Evolutionary conservation across 2,888 invertebrate genomes (phyloP), one percentile per base, ranked within the genome.

Genomic region (Melanophora roralis): DNA sequence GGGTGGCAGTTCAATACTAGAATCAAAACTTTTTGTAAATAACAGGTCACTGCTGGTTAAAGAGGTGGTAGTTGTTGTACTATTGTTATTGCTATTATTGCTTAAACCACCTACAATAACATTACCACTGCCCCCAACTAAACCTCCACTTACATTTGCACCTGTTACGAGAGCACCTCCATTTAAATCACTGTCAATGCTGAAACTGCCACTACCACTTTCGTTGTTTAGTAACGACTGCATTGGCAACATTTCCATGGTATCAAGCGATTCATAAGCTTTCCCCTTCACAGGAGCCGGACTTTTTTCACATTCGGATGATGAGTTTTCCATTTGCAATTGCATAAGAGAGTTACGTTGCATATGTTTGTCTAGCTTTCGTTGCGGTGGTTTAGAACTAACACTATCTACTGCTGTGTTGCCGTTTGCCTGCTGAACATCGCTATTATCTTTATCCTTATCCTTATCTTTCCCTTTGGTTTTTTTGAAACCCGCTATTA

Each of bases 401-500:
- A 27, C 6, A 67, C 45, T 73, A 23, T 80, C 80, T 59, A 62
- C 27, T 8, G 65, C 32, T 7, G 60, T 19, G 55, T 74, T 80
- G 34, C 74, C 69, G 45, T 84, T 83, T 34, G 84, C 84, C 43
- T 82, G 80, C 59, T 80, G 72, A 40, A 43, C 76, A 36, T 81
- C 82, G 14, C 83, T 84, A 34, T 83, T 83, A 6, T 86, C 86
- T 45, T 86, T 86, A 5, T 86, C 85, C 12, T 84, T 84, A n/a
- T 89, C 89, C 72, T 89, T 89, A 43, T 89, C 89, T 53, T 89
- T 89, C 73, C 90, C 90, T 82, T 89, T 90, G 1, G 89, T 86
- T 82, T 90, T 90, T 77, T 90, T 90, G 57, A 90, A 90, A 75
- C 90, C 90, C 6, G 90, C 88, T 78, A 90, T 89, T 21, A 90